phyloP scores from a whole-genome alignment of 2,113 vertebrate genomes.

The Brachypodius melanocephalos region DNA sequence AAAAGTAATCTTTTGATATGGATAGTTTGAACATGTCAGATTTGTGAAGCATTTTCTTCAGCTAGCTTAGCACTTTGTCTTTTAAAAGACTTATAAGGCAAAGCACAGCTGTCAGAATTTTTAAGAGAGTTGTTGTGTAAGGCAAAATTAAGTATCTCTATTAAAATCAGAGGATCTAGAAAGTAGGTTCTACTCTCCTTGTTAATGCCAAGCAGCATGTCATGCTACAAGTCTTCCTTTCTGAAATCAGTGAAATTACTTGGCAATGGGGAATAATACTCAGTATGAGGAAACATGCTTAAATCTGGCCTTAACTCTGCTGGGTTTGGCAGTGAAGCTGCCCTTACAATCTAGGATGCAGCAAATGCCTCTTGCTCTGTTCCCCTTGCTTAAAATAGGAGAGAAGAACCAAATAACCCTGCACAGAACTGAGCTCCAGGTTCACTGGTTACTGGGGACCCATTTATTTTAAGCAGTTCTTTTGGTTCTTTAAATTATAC shows the following conservation, averaged over 20 bases:
- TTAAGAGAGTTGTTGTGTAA: not conserved
- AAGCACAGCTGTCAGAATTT: conserved; percentile 39
- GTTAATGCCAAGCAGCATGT: not conserved
- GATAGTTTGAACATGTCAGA: conserved; percentile 70
- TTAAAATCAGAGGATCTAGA: conserved; percentile 31
- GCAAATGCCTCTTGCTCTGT: not conserved
- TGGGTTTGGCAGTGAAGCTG: not conserved
- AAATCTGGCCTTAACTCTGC: not conserved
- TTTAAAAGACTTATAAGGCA: conserved; percentile 45
- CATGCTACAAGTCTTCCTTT: not conserved
- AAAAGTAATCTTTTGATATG: conserved; percentile 71
- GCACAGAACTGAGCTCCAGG: not conserved
- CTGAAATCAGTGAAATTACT: not conserved
- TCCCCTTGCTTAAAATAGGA: not conserved
- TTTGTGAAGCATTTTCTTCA: conserved; percentile 60
- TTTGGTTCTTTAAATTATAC: not conserved
- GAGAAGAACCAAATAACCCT: not conserved
- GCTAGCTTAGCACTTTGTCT: conserved; percentile 43
- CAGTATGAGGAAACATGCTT: not conserved
- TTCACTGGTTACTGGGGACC: not conserved
- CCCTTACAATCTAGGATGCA: not conserved
- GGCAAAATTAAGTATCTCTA: conserved; percentile 45
- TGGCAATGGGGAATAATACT: not conserved
- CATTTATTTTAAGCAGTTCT: not conserved
- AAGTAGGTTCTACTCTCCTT: not conserved